phyloP scores from a whole-genome alignment of 2,888 invertebrate species.

The Torymus texanus region DNA sequence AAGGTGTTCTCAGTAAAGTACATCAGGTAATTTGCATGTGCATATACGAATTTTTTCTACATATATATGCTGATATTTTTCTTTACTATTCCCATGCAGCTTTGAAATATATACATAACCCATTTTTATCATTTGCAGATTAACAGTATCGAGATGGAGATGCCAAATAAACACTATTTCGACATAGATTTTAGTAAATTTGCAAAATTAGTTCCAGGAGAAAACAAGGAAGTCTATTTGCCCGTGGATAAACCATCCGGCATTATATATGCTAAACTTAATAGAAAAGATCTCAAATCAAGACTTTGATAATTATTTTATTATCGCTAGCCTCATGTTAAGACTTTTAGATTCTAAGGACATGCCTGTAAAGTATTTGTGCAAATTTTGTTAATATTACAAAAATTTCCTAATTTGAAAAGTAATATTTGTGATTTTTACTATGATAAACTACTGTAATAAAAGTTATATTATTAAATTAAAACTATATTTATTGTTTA shows the following conservation, averaged over 20 bases:
- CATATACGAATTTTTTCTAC: too few species aligned
- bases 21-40: constrained; percentile 78
- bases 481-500: too few species aligned
- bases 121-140: constrained; percentile 75
- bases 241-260: constrained; percentile 88
- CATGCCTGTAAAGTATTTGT: too few species aligned
- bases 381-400: too few species aligned
- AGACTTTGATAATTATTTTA: constrained; percentile 37
- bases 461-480: too few species aligned
- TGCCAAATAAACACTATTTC: constrained; percentile 90
- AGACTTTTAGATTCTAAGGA: too few species aligned
- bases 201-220: constrained; percentile 80
- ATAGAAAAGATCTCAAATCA: constrained; percentile 77
- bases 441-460: too few species aligned
- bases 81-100: too few species aligned
- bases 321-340: too few species aligned
- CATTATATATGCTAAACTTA: constrained; percentile 84
- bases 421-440: too few species aligned
- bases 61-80: too few species aligned
- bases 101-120: constrained; percentile 20
- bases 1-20: constrained; percentile 81
- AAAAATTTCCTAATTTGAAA: too few species aligned
- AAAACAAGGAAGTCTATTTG: constrained; percentile 82
- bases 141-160: constrained; percentile 83
- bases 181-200: constrained; percentile 86